Base-by-base conservation (phyloP, 2,113 vertebrate genomes). In the Thunnus maccoyii region DNA sequence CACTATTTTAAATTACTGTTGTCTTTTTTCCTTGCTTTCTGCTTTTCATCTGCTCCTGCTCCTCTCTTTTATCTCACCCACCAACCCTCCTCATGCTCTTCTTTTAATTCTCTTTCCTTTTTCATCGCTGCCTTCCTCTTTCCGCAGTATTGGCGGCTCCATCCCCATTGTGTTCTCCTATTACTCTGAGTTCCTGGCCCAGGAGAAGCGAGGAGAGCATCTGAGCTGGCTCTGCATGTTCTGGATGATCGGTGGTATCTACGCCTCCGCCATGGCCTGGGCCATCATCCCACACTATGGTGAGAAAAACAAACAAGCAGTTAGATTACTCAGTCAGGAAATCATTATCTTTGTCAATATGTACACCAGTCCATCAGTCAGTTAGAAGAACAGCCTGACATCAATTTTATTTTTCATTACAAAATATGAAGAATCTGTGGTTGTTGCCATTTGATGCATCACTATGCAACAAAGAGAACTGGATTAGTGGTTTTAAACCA, bases 161-260 rank as follows among this genome's bases (percentile, higher is more conserved):
- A 99, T 99, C 86, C 98, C 98, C 78, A 99, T 99, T 1, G 98
- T 99, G 58, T 99, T 99, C 86, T 99, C 98, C 73, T 99, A 99
- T 83, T 99, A 99, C 91, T 99, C 98, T 0, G 97, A 99, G 95
- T 99, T 99, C 90, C 94, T 99, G 94, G 97, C 98, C 0, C 98
- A 98, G 95, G 98, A 99, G 95, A 99, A 99, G 76, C 94, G 98
- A 0, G 98, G 98, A 7, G 98, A 99, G 80, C 98, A 99, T 85
- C 92, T 99, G 87, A 99, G 98, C 94, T 99, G 98, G 98, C 97
- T 99, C 76, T 98, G 97, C 91, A 99, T 99, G 98, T 99, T 99
- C 92, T 99, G 97, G 98, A 99, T 99, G 98, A 98, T 99, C 0
- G 98, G 98, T 0, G 98, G 98, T 1, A 99, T 99, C 91, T 99